phyloP scores from a whole-genome alignment of 2,888 invertebrate species.

The Pyrgus malvae region DNA sequence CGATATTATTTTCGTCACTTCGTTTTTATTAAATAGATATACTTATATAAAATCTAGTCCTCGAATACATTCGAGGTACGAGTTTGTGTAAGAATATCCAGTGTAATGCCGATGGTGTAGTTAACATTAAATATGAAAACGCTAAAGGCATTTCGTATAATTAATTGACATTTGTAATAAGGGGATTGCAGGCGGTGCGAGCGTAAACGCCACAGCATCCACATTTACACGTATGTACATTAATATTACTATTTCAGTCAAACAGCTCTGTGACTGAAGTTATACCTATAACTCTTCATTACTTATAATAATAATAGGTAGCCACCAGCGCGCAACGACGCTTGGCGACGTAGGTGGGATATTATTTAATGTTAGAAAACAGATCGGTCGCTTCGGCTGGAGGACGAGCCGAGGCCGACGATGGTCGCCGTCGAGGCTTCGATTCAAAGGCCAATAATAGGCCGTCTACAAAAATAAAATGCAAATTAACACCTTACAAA shows the following conservation, averaged over 20 bases:
- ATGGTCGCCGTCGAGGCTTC: not conserved
- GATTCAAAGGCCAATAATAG: not conserved
- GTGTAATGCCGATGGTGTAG: conserved; percentile 7
- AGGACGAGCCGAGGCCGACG: conserved; percentile 8
- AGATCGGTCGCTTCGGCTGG: conserved; percentile 8
- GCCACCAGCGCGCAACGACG: conserved; percentile 48
- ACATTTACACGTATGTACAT: conserved; percentile 67
- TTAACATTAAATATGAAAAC: conserved; percentile 26
- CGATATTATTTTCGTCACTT: conserved; percentile 11
- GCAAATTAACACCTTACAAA: too few species aligned
- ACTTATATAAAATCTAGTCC: not conserved
- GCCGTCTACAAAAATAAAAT: too few species aligned
- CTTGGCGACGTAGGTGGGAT: conserved; percentile 66
- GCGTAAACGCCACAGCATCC: conserved; percentile 73
- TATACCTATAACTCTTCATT: conserved; percentile 51
- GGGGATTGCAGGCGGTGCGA: conserved; percentile 66
- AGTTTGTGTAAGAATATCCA: conserved; percentile 4
- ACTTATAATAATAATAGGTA: conserved; percentile 51
- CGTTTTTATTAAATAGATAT: conserved; percentile 3
- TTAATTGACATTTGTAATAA: conserved; percentile 67
- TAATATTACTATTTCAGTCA: conserved; percentile 58
- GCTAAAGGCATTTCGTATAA: conserved; percentile 43
- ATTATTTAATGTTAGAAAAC: conserved; percentile 45
- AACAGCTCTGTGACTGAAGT: conserved; percentile 58
- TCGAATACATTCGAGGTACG: not conserved